Conservation (phyloP, 2,113 vertebrate species). For the Chamaea fasciata region DNA sequence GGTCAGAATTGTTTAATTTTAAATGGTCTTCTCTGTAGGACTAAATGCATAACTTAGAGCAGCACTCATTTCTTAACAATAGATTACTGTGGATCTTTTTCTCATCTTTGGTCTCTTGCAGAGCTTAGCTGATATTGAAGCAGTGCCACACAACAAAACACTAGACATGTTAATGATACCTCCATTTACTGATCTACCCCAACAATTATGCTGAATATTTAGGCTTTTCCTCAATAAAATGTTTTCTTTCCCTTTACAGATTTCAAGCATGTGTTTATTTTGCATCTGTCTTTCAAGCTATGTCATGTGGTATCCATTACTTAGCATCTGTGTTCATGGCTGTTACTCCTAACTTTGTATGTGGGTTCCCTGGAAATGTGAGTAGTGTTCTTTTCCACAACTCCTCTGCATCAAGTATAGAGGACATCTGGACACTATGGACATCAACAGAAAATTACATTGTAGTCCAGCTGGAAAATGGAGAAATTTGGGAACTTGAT, state of each 20-base stretch:
- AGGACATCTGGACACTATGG: constrained; percentile 76
- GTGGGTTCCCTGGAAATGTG: constrained; percentile 76
- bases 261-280: constrained; percentile 91
- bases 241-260: constrained; percentile 67
- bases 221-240: neutral
- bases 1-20: neutral
- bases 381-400: constrained; percentile 78
- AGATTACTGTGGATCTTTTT: neutral
- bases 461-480: constrained; percentile 74
- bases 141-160: neutral
- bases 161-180: neutral
- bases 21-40: neutral
- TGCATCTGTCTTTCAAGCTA: constrained; percentile 84
- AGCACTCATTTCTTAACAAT: neutral
- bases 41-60: neutral
- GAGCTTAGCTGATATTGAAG: neutral
- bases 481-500: constrained; percentile 88
- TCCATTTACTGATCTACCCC: neutral
- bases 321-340: constrained; percentile 89
- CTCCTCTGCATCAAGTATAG: constrained; percentile 66
- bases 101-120: neutral
- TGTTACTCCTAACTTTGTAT: constrained; percentile 83
- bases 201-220: neutral
- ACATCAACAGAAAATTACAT: constrained; percentile 66
- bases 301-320: constrained; percentile 92